These are phyloP conservation scores for Dicentrarchus labrax DNA, from an alignment of 2,113 vertebrate species.

Conservation along the genomic window DNA sequence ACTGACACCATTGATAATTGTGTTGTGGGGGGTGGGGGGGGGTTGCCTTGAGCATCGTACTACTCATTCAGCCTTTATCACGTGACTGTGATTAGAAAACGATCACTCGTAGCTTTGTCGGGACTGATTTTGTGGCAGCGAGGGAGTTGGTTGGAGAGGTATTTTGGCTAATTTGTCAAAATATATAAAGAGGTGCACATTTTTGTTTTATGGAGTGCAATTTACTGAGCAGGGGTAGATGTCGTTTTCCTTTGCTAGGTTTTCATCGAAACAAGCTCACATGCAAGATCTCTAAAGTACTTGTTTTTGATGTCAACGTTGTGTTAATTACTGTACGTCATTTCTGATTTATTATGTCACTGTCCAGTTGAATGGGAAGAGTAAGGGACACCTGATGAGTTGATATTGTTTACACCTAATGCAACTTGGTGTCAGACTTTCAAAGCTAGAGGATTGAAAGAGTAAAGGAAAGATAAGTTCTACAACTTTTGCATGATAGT, in stretches of 20 bases:
- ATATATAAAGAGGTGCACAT: constrained; percentile 34
- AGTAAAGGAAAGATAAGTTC: constrained; percentile 11
- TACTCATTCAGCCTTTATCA: constrained; percentile 19
- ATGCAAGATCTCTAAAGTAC: constrained; percentile 16
- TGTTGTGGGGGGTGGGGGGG: constrained; percentile 5
- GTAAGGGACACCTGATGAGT: not conserved
- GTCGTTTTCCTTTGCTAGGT: not conserved
- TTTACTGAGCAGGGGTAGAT: constrained; percentile 26
- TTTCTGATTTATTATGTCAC: constrained; percentile 26
- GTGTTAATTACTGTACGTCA: constrained; percentile 32
- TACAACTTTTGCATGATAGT: constrained; percentile 57
- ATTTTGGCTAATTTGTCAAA: constrained; percentile 42
- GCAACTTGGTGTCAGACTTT: constrained; percentile 28
- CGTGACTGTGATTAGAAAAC: constrained; percentile 29
- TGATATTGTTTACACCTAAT: constrained; percentile 13
- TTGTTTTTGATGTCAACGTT: constrained; percentile 29
- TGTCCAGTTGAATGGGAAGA: constrained; percentile 40
- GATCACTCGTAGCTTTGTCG: constrained; percentile 22
- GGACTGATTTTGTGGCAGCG: not conserved
- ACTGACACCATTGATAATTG: not conserved
- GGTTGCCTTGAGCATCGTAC: constrained; percentile 33
- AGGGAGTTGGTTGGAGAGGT: constrained; percentile 14
- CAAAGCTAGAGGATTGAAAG: not conserved
- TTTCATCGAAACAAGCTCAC: constrained; percentile 34
- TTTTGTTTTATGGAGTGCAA: constrained; percentile 37